These are phyloP conservation scores for Rhizoglyphus robini DNA, from an alignment of 1,140 invertebrate genomes.

Conservation along the genomic window DNA sequence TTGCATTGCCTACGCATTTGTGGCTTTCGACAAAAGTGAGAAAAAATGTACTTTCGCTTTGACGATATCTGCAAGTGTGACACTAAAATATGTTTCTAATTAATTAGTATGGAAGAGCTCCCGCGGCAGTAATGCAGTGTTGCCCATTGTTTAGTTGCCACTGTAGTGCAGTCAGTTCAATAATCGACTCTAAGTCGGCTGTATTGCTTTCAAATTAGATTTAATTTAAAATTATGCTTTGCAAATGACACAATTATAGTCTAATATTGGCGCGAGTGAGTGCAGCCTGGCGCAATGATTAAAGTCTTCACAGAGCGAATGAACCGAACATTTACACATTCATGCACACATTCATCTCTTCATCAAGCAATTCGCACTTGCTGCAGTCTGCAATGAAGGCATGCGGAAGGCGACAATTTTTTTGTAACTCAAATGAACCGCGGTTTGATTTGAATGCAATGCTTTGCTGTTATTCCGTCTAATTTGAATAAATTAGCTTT, in stretches of 20 bases:
- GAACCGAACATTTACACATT: too few species aligned
- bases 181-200: not conserved
- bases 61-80: not conserved
- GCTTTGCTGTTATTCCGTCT: too few species aligned
- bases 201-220: conserved; percentile 5
- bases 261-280: not conserved
- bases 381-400: too few species aligned
- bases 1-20: too few species aligned
- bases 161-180: not conserved
- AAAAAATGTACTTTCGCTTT: not conserved
- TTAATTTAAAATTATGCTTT: conserved; percentile 8
- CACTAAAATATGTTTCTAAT: not conserved
- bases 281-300: not conserved
- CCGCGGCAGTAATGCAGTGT: too few species aligned
- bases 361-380: too few species aligned
- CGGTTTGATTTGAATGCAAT: too few species aligned
- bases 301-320: not conserved
- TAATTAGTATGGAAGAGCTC: too few species aligned
- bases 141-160: conserved; percentile 1
- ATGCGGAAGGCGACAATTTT: too few species aligned
- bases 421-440: too few species aligned
- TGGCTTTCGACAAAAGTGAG: not conserved
- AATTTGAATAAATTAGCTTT: too few species aligned
- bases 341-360: too few species aligned
- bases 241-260: not conserved